These are phyloP conservation scores for Lampropteryx suffumata DNA, from an alignment of 2,888 invertebrate genomes.

Conservation along the genomic window DNA sequence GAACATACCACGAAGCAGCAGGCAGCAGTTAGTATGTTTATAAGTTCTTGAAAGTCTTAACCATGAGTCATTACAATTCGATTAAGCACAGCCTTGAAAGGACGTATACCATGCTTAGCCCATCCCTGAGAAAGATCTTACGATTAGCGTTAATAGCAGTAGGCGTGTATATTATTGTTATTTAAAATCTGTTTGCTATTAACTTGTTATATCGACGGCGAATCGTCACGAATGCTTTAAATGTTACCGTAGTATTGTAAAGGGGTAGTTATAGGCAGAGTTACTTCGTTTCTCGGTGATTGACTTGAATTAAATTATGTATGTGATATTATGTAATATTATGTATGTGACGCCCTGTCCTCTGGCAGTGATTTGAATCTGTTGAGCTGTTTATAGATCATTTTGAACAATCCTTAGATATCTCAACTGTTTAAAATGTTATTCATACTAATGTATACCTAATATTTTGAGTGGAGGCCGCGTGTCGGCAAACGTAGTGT, in stretches of 20 bases:
- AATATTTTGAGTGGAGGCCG: too few species aligned
- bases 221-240: slow-evolving; percentile 34
- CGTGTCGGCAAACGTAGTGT: too few species aligned
- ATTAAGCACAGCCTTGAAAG: slow-evolving; percentile 52
- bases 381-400: too few species aligned
- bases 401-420: too few species aligned
- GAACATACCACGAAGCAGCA: too few species aligned
- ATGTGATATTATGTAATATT: too few species aligned
- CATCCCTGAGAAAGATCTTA: slow-evolving; percentile 72
- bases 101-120: slow-evolving; percentile 42
- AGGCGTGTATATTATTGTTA: slow-evolving; percentile 73
- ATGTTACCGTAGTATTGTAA: slow-evolving; percentile 24
- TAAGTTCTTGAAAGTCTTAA: slow-evolving; percentile 16
- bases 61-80: slow-evolving; percentile 30
- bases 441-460: too few species aligned
- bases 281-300: background rate
- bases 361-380: too few species aligned
- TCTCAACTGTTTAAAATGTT: too few species aligned
- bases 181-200: slow-evolving; percentile 71
- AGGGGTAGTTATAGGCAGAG: background rate
- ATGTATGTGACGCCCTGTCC: too few species aligned
- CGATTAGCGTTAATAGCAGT: slow-evolving; percentile 61
- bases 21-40: background rate
- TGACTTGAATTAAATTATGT: too few species aligned
- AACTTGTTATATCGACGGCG: slow-evolving; percentile 39